These are phyloP conservation scores for Scopus umbretta DNA, from an alignment of 2,113 vertebrate genomes.

Conservation along the genomic window DNA sequence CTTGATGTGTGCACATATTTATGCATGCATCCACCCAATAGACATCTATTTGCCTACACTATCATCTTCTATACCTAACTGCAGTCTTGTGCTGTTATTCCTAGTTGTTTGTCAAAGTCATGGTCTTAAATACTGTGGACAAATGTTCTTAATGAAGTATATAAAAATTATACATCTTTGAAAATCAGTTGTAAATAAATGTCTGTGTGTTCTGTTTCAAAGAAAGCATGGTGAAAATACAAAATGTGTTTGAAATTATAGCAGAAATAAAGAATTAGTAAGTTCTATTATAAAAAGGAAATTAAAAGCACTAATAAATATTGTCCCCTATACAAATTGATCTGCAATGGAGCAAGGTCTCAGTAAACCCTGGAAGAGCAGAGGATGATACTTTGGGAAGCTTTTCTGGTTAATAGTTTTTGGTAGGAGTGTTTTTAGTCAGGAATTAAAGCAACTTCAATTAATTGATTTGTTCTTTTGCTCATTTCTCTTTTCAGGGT, in stretches of 20 bases:
- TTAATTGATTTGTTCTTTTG: background rate
- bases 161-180: background rate
- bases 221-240: background rate
- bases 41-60: background rate
- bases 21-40: background rate
- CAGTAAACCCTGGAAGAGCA: background rate
- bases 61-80: background rate
- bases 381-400: background rate
- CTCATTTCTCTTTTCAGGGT: background rate
- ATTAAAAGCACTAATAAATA: background rate
- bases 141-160: background rate
- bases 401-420: background rate
- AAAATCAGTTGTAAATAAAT: background rate
- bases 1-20: background rate
- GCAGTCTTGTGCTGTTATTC: background rate
- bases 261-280: background rate
- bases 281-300: background rate
- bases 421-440: background rate
- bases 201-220: background rate
- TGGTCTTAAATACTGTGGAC: background rate
- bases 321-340: background rate
- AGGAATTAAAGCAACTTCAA: background rate
- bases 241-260: background rate
- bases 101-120: background rate
- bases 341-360: background rate